Evolutionary conservation across 2,888 invertebrate genomes (phyloP), one percentile per base, ranked within the genome.

Genomic region (Argyresthia goedartella): DNA sequence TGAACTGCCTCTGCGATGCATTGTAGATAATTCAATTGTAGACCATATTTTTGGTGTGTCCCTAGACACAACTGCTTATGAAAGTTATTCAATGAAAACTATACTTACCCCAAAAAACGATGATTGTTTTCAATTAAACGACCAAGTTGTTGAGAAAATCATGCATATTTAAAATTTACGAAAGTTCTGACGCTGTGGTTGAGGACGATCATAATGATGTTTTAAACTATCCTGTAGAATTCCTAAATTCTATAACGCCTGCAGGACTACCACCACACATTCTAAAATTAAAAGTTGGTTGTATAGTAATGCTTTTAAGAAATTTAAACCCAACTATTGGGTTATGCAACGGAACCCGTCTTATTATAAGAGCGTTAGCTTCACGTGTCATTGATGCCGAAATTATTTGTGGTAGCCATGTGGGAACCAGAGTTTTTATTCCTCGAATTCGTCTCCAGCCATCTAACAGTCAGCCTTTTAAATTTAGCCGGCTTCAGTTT

Each of bases 391-490:
- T 64, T 43, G 54, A 59, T 50, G 62, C 60, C 8, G 61, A 56
- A 16, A 62, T 63, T 36, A 46, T 64, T 35, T 60, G 60, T 33
- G 64, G 63, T 53, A 55, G 46, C 52, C 59, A 57, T 35, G 60
- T 61, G 41, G 61, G 60, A 56, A 59, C 60, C 16, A 56, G 53
- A 51, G 62, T 64, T 45, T 49, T 64, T 42, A 62, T 63, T 49
- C 63, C 61, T 8, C 60, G 63, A 33, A 64, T 64, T 39, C 61
- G 61, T 51, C 60, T 62, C 14, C 63, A 63, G 49, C 62, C 60
- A 39, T 63, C 53, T 10, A 58, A 64, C 49, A 44, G 13, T 44
- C 25, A 25, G 36, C 61, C 62, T 43, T 52, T 52, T 36, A 10
- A 52, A 33, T 52, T 50, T 33, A 50, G 35, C 16, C 50, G 50